Percentiles rank a stretch among this genome's conserved stretches.
Evolutionary conservation across 2,113 vertebrate species (phyloP).

Genomic region (Emydura subglobosa): DNA sequence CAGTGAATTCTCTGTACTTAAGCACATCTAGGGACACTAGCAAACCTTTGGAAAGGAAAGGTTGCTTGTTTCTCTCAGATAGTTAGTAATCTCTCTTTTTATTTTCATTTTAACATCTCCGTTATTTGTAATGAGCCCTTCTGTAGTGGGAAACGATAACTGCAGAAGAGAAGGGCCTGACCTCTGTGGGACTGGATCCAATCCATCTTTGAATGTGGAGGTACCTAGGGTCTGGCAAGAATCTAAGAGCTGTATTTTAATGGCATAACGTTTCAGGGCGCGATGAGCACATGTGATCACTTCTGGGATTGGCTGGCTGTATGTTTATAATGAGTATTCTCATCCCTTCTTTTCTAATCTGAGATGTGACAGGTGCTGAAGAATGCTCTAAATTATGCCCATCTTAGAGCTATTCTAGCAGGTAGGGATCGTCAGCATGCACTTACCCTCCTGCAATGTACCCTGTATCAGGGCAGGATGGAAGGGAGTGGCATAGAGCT

Average conservation of each 20-base stretch:
- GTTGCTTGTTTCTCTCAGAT: neutral
- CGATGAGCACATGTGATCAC: neutral
- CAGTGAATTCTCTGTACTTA: neutral
- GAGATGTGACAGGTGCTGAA: neutral
- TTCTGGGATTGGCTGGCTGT: neutral
- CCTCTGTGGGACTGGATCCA: neutral
- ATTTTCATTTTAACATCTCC: constrained; percentile 26
- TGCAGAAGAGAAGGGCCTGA: constrained; percentile 6
- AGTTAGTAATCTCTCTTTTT: constrained; percentile 29
- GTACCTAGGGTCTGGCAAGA: neutral
- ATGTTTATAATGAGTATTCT: neutral
- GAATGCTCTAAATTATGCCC: neutral
- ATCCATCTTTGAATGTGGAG: neutral
- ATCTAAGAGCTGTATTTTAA: constrained; percentile 4
- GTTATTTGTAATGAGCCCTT: constrained; percentile 3
- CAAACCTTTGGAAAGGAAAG: neutral
- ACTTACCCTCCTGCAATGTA: neutral
- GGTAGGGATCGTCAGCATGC: fast-evolving
- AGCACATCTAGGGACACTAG: neutral
- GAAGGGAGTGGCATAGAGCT: neutral
- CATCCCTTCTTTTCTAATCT: neutral
- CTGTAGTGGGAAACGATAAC: constrained; percentile 4
- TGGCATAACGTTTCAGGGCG: neutral
- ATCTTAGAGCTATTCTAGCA: neutral
- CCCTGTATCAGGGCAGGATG: neutral